A percentile compares a stretch with the other conserved stretches of the same genome.
Conservation (phyloP, 2,888 invertebrate genomes). For the Lamellibrachia columna region DNA sequence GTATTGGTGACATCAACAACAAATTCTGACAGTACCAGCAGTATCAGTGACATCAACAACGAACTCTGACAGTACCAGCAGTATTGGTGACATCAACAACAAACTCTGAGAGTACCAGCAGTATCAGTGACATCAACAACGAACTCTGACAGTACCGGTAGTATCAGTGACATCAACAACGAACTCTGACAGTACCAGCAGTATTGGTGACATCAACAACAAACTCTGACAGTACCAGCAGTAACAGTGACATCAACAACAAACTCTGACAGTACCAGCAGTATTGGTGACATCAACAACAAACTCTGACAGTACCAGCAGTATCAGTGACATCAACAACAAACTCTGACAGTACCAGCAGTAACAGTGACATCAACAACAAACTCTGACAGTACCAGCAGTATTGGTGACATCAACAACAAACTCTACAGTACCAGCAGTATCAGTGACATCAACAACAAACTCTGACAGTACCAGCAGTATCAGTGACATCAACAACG, state of each 20-base stretch:
- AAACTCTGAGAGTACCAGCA: no score
- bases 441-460: no score
- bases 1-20: slow-evolving; percentile 71
- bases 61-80: no score
- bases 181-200: slow-evolving; percentile 70
- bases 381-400: not conserved
- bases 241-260: no score
- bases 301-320: no score
- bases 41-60: no score
- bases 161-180: slow-evolving; percentile 71
- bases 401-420: slow-evolving; percentile 71
- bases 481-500: not conserved
- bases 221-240: not conserved
- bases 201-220: not conserved
- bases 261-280: no score
- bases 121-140: not conserved
- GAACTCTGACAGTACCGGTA: not conserved
- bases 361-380: not conserved
- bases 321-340: not conserved
- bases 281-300: no score
- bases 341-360: no score
- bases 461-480: no score
- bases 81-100: not conserved
- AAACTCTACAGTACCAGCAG: slow-evolving; percentile 70
- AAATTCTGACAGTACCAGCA: slow-evolving; percentile 70